phyloP scores from a whole-genome alignment of 1,140 invertebrate genomes.

The Parapsyche elsis region DNA sequence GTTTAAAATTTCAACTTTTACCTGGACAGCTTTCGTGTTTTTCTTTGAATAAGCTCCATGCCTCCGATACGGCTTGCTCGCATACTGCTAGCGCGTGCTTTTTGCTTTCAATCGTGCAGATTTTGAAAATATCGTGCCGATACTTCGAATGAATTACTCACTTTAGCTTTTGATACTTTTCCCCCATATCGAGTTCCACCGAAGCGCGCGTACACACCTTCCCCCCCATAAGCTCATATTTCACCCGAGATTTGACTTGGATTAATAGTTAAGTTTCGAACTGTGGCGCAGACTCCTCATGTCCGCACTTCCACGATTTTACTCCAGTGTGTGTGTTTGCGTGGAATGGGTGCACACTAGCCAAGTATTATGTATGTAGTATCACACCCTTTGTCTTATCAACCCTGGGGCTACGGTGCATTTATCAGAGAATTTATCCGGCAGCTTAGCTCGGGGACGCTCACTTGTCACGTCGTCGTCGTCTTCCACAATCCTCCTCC shows the following conservation, averaged over 20 bases:
- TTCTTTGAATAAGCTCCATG: too few relatives aligned
- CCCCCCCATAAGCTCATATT: neutral
- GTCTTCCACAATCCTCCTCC: neutral
- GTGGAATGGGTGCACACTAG: too few relatives aligned
- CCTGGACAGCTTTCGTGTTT: too few relatives aligned
- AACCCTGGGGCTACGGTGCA: conserved; percentile 19
- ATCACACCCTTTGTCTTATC: conserved; percentile 20
- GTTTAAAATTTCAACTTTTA: too few relatives aligned
- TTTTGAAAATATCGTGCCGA: too few relatives aligned
- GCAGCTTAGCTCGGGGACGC: conserved; percentile 17
- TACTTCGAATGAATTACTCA: too few relatives aligned
- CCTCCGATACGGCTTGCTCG: too few relatives aligned
- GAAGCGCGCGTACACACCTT: neutral
- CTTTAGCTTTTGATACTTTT: too few relatives aligned
- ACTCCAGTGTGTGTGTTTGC: neutral
- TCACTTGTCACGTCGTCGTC: conserved; percentile 27
- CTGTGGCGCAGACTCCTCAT: neutral
- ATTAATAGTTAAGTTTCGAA: conserved; percentile 12
- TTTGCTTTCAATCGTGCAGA: too few relatives aligned
- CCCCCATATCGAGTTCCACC: too few relatives aligned
- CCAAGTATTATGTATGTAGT: neutral
- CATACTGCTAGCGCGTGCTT: too few relatives aligned
- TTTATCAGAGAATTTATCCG: conserved; percentile 29
- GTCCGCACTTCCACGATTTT: neutral
- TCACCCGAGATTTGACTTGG: conserved; percentile 9